These are phyloP conservation scores for Gallinago solitaria DNA, from an alignment of 2,797 vertebrate species.

Conservation along the genomic window DNA sequence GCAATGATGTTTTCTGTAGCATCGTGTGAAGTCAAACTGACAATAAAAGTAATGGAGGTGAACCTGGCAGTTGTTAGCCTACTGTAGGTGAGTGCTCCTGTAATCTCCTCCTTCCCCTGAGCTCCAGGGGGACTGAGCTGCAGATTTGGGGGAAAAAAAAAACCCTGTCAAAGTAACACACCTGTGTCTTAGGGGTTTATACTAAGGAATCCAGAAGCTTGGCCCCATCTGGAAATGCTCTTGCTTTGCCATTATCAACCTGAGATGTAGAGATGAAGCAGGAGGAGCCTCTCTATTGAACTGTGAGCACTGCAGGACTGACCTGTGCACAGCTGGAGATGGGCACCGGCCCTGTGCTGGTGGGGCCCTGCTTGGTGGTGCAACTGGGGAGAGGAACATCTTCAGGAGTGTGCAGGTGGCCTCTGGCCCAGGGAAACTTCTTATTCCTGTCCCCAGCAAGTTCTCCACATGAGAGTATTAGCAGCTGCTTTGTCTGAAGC, in stretches of 20 bases:
- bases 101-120: not conserved
- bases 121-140: not conserved
- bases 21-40: not conserved
- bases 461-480: accelerated
- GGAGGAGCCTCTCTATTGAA: not conserved
- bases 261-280: not conserved
- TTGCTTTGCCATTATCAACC: not conserved
- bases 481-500: not conserved
- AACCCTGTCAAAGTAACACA: not conserved
- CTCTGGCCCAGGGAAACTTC: not conserved
- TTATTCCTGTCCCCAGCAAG: not conserved
- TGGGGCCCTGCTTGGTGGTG: not conserved
- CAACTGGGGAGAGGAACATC: not conserved
- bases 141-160: not conserved
- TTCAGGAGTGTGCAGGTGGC: not conserved
- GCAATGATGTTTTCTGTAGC: not conserved
- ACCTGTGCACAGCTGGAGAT: not conserved
- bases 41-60: not conserved
- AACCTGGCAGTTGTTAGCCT: not conserved
- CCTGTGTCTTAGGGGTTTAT: not conserved
- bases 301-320: not conserved
- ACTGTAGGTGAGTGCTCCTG: not conserved
- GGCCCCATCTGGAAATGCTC: not conserved
- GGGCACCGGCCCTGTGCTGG: not conserved
- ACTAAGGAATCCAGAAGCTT: not conserved